Base-by-base conservation (phyloP, 2,113 vertebrate genomes). In the Equus quagga region DNA sequence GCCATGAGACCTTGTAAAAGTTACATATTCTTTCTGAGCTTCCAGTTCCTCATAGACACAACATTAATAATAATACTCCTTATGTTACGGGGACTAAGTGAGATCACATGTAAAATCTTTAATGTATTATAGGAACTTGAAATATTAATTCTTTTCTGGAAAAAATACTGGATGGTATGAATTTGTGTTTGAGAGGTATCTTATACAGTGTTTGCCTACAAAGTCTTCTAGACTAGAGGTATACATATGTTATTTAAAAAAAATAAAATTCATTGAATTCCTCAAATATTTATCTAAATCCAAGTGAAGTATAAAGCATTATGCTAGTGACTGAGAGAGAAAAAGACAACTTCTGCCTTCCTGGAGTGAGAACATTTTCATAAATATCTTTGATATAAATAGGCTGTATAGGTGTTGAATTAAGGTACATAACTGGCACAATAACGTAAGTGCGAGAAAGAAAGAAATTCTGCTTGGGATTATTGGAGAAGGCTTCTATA, bases 221-320 rank as follows among this genome's bases (percentile, higher is more conserved):
- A 62, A 79, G 1, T 70, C 65, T 56, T 94, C 41, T 60, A 46
- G 21, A 78, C 36, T 81, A 92, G 64, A 89, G 81, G 41, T 67
- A 79, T 89, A 80, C 49, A 69, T 73, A 69, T 31, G 81, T 96
- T 86, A 90, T 64, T 96, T 56, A 94, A 97, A 83, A 44, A 82
- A 96, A 92, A 26, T 4, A 92, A 23, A 86, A 83, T 84, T 79
- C 15, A 86, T 72, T 97, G 46, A 92, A 5, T 91, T 93, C 51
- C 96, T 96, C 41, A 94, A 92, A 94, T 96, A 96, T 96, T 96
- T 93, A 95, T 89, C 33, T 54, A 75, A 79, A 51, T 91, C 78
- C n/a, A 87, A 3, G 49, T 82, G 56, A 95, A 87, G 18, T 89
- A 3, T 46, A 93, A 91, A 93, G n/a, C 41, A 79, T 58, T 91